Evolutionary conservation across 2,113 vertebrate genomes (phyloP).

Genomic region (human): GRCh38 chr1:111160501-111161000

Average conservation of each 20-base stretch:
- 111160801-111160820: neutral
- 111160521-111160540: neutral
- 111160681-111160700: constrained; percentile 2
- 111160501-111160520: neutral
- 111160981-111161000: neutral
- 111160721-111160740: neutral
- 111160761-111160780: neutral
- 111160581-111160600: neutral
- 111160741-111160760: neutral
- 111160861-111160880: neutral
- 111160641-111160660: neutral
- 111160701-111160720: neutral
- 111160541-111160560: constrained; percentile 27
- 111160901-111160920: constrained; percentile 13
- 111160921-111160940: constrained; percentile 45
- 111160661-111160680: neutral
- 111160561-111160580: neutral
- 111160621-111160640: neutral
- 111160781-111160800: neutral
- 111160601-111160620: neutral
- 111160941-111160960: neutral
- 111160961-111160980: neutral
- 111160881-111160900: neutral
- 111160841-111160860: neutral
- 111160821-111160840: neutral